phyloP scores from a whole-genome alignment of 2,113 vertebrate genomes.

The Charadrius vociferus region DNA sequence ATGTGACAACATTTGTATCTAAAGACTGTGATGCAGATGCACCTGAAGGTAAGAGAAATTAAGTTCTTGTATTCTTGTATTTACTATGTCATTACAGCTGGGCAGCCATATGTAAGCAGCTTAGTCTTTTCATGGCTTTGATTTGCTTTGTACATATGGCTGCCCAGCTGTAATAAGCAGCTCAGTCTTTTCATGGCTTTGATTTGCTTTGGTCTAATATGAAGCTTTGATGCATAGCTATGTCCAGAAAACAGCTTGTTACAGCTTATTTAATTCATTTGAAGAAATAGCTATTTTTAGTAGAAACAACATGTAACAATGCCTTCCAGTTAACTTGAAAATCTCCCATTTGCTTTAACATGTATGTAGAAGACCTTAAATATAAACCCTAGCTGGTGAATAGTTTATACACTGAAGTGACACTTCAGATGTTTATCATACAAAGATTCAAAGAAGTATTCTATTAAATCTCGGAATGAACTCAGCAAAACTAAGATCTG shows the following conservation, averaged over 20 bases:
- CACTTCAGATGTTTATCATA: not conserved
- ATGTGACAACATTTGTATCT: conserved; percentile 69
- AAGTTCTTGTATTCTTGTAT: not conserved
- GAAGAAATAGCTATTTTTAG: not conserved
- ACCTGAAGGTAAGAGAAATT: conserved; percentile 85
- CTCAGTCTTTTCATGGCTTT: not conserved
- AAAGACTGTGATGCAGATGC: conserved; percentile 93
- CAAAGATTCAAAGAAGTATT: not conserved
- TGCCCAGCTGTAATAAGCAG: too few relatives aligned
- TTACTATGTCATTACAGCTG: too few relatives aligned
- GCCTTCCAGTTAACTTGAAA: not conserved
- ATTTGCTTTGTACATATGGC: too few relatives aligned
- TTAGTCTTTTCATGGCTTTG: not conserved
- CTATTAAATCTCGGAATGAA: not conserved
- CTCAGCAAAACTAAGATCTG: not conserved
- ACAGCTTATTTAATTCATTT: not conserved
- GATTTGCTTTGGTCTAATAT: not conserved
- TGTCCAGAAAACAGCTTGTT: not conserved
- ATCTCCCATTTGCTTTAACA: not conserved
- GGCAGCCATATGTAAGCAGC: too few relatives aligned
- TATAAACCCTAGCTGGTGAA: not conserved
- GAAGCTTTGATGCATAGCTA: not conserved
- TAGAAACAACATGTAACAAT: not conserved
- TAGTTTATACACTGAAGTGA: not conserved
- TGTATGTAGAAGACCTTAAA: not conserved